Base-by-base conservation (phyloP, 2,113 vertebrate genomes). In the Bungarus multicinctus region DNA sequence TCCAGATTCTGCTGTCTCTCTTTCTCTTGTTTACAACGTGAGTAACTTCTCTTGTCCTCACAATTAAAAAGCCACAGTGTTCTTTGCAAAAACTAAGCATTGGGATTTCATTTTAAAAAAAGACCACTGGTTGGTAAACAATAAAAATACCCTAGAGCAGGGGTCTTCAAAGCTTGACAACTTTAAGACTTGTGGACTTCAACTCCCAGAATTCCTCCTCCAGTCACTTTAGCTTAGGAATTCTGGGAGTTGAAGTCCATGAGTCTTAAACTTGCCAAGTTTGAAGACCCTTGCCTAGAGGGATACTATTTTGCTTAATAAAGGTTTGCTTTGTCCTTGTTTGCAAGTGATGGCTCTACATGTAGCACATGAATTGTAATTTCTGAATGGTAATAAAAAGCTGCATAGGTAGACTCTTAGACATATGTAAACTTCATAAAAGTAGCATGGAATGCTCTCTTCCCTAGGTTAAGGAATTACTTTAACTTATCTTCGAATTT, bases 1-100 rank as follows among this genome's bases (percentile, higher is more conserved):
- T 93, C n/a, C 57, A 93, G 57, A 93, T 91, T 90, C 39, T 86
- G 88, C 91, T 93, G 60, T 92, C 94, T 94, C 5, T 91, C 92
- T 93, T 81, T 95, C 89, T 52, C 94, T 93, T 52, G 85, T 89
- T 93, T 94, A 88, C 74, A 74, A 58, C 91, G 25, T 89, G 88
- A 94, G 90, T 16, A 93, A 64, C 39, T 14, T 69, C 88, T 85
- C 39, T 5, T n/a, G 25, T 88, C 14, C 9, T 9, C 90, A 1
- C 11, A 27, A 90, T 86, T 58, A 93, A 85, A 69, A 22, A 34
- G 57, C 47, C 86, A 86, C 45, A 20, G 90, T 92, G 69, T 85
- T 89, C 91, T 9, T 92, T 0, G 0, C 86, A 95, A 88, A 85
- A 81, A 81, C 34, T 43, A 81, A 81, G 34, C n/a, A 81, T 22